These are phyloP conservation scores for Rhopalosiphum nymphaeae DNA, from an alignment of 2,888 invertebrate genomes.

Conservation along the genomic window DNA sequence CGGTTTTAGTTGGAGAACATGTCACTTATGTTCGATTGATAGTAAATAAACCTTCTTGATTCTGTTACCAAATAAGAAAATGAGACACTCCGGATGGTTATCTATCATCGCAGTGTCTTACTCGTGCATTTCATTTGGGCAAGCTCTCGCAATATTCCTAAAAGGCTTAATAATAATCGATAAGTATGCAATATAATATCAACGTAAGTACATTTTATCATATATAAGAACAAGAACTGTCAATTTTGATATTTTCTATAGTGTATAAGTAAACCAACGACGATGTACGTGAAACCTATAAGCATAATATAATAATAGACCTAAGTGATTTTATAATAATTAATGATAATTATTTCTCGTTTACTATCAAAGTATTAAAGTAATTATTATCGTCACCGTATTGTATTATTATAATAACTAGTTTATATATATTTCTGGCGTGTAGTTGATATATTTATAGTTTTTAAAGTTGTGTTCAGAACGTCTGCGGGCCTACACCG, in stretches of 20 bases:
- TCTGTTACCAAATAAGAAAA: background rate
- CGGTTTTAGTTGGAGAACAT: background rate
- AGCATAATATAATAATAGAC: background rate
- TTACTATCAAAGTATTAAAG: background rate
- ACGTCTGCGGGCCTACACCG: background rate
- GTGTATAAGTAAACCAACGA: too few species aligned
- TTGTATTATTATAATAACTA: background rate
- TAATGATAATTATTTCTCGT: background rate
- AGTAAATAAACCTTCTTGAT: background rate
- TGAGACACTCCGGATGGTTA: background rate
- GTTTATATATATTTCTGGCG: background rate
- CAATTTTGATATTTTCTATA: background rate
- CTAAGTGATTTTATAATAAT: background rate
- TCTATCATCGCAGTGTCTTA: background rate
- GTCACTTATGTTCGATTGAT: conserved; percentile 21
- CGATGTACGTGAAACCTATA: background rate
- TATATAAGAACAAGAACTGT: background rate
- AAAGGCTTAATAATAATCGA: background rate
- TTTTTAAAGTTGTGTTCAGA: background rate
- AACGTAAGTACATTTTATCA: background rate
- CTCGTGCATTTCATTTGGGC: background rate
- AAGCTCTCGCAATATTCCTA: background rate
- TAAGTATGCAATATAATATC: background rate
- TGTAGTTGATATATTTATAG: background rate
- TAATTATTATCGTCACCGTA: background rate